phyloP scores from a whole-genome alignment of 2,888 invertebrate species.

The Lasioglossum villosulum region DNA sequence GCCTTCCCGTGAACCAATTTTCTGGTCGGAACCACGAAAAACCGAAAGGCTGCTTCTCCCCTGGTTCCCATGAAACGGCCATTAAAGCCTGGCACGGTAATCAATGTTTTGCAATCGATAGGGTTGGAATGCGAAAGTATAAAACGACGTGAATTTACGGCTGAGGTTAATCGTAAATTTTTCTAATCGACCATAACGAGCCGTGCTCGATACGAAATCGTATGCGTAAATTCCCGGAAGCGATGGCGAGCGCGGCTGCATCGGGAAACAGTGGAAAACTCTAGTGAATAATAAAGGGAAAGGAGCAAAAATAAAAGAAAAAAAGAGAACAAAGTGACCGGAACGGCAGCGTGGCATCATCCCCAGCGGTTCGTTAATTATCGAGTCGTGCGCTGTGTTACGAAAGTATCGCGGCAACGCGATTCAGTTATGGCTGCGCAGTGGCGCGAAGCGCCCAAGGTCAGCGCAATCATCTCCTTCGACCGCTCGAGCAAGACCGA shows the following conservation, averaged over 20 bases:
- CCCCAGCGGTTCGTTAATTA: conserved; percentile 67
- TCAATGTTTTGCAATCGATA: conserved; percentile 47
- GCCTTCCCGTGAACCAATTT: not conserved
- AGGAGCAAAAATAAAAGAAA: conserved; percentile 10
- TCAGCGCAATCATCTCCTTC: conserved; percentile 78
- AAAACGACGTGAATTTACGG: conserved; percentile 52
- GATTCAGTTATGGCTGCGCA: conserved; percentile 70
- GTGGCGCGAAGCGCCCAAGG: conserved; percentile 74
- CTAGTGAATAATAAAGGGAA: not conserved
- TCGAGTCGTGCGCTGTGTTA: conserved; percentile 58
- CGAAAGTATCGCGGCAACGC: conserved; percentile 69
- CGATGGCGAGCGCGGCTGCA: conserved; percentile 14
- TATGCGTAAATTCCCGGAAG: conserved; percentile 47
- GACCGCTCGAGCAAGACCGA: conserved; percentile 73
- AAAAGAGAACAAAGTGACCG: conserved; percentile 28
- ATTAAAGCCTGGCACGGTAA: conserved; percentile 28
- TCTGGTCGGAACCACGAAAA: not conserved
- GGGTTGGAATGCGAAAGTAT: conserved; percentile 26
- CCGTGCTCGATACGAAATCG: conserved; percentile 41
- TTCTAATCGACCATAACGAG: conserved; percentile 56
- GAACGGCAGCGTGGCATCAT: conserved; percentile 52
- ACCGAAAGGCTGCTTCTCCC: not conserved
- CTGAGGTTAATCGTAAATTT: conserved; percentile 58
- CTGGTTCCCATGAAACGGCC: conserved; percentile 24
- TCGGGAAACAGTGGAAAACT: conserved; percentile 28